Percentiles rank a stretch among this genome's conserved stretches.
Evolutionary conservation across 1,140 invertebrate species (phyloP).

Genomic region (Prorops nasuta): DNA sequence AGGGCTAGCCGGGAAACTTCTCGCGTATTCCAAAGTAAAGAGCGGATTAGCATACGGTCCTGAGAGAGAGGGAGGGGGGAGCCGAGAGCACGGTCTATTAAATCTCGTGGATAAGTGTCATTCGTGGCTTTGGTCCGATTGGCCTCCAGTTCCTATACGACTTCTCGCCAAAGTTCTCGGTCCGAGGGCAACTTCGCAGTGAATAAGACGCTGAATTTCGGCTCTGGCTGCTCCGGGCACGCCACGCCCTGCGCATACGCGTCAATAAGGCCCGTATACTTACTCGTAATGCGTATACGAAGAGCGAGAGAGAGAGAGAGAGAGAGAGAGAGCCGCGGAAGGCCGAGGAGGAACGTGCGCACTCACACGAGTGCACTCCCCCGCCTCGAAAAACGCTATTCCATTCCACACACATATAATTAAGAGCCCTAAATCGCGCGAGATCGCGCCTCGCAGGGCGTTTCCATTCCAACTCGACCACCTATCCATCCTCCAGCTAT

Average conservation of each 20-base stretch:
- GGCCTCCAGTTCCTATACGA: no score
- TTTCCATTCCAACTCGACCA: constrained; percentile 24
- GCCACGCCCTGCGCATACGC: constrained; percentile 36
- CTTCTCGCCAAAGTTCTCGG: no score
- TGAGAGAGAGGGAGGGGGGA: neutral
- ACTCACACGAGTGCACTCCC: constrained; percentile 20
- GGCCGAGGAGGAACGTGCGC: constrained; percentile 10
- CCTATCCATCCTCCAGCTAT: constrained; percentile 35
- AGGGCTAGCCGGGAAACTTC: neutral
- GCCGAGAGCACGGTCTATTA: no score
- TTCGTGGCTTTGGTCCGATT: no score
- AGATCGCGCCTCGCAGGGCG: constrained; percentile 42
- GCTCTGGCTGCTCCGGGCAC: constrained; percentile 31
- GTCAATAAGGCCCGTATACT: constrained; percentile 40
- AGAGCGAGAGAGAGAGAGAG: constrained; percentile 7
- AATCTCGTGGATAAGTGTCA: no score
- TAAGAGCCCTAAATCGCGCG: constrained; percentile 48
- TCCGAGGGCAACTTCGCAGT: no score
- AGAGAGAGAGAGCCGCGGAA: constrained; percentile 12
- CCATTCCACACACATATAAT: constrained; percentile 42
- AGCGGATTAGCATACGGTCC: neutral
- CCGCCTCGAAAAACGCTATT: constrained; percentile 29
- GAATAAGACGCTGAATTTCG: no score
- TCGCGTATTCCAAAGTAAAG: neutral
- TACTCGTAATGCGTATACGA: constrained; percentile 38